Base-by-base conservation (phyloP, 2,113 vertebrate species). In the Saguinus imperator region DNA sequence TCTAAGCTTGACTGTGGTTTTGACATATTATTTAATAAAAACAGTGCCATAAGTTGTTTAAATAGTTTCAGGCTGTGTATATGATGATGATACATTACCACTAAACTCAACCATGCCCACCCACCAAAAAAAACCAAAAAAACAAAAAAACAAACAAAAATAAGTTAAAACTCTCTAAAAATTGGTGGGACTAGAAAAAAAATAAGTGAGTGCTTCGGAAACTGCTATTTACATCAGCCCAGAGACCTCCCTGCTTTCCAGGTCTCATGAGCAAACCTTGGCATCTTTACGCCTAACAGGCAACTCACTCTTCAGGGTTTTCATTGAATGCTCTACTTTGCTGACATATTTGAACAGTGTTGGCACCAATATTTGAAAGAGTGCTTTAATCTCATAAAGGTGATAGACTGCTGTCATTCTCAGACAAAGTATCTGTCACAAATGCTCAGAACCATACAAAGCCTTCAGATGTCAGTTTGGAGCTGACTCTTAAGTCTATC, bases 381-480 rank as follows among this genome's bases (percentile, higher is more conserved):
- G 79, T 37, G 29, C 32, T 97, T 97, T 93, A 94, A 77, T 80
- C 94, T 98, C 92, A 83, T 73, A 81, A 97, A 97, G 75, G 52
- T 94, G 88, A 96, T 83, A 1, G 98, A 98, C 96, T 87, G 13
- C 76, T 97, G 95, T 96, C 97, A 97, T 96, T 72, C 40, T 90
- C 94, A 96, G 91, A 93, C 88, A 91, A 93, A 94, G 94, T 80
- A 37, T 96, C 91, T 97, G 87, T 96, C 91, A 85, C 45, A 76
- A 48, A 21, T 4, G 7, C 82, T 82, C 82, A 68, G 87, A 98
- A 80, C 43, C 94, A 94, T 27, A 32, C 48, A 80, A 58, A 4
- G 48, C 52, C 89, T 35, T 83, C 86, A 75, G 29, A 79, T 85
- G 95, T 27, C 43, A 92, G 5, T 3, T 43, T 55, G 80, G 43